Percentiles rank a stretch among this genome's conserved stretches.
Evolutionary conservation across 2,888 invertebrate genomes (phyloP).

Genomic region (Nomada hirtipes): DNA sequence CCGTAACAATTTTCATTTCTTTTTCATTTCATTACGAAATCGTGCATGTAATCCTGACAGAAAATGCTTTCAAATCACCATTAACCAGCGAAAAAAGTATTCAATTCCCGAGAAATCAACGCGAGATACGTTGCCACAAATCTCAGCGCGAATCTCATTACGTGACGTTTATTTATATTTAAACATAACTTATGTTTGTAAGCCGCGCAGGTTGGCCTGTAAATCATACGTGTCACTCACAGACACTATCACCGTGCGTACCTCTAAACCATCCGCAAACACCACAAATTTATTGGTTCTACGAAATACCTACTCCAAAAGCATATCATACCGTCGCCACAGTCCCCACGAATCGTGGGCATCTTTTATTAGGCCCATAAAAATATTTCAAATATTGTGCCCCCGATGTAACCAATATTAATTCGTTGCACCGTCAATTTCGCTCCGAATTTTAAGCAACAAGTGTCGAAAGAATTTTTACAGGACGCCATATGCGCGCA

Average conservation of each 20-base stretch:
- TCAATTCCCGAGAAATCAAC: background rate
- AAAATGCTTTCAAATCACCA: too few species aligned
- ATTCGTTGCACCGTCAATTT: background rate
- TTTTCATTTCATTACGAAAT: too few species aligned
- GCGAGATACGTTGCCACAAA: background rate
- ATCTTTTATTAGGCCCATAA: background rate
- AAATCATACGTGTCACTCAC: slow-evolving; percentile 12
- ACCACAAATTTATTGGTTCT: background rate
- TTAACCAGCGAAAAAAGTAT: too few species aligned
- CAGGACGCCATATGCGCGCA: background rate
- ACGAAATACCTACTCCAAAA: background rate
- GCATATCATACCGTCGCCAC: too few species aligned
- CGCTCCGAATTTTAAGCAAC: background rate
- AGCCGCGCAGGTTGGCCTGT: background rate
- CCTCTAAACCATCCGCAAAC: background rate
- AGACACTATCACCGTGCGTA: background rate
- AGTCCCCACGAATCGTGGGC: background rate
- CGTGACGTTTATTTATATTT: slow-evolving; percentile 19
- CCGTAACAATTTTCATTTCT: too few species aligned
- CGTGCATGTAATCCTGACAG: too few species aligned
- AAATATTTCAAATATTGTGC: background rate
- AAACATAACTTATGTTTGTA: slow-evolving; percentile 19
- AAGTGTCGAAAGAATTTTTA: background rate
- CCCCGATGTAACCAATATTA: background rate
- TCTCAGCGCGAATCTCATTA: slow-evolving; percentile 16